Evolutionary conservation across 2,797 vertebrate species (phyloP), one percentile per base, ranked within the genome.

Genomic region (Gobionotothen gibberifrons): DNA sequence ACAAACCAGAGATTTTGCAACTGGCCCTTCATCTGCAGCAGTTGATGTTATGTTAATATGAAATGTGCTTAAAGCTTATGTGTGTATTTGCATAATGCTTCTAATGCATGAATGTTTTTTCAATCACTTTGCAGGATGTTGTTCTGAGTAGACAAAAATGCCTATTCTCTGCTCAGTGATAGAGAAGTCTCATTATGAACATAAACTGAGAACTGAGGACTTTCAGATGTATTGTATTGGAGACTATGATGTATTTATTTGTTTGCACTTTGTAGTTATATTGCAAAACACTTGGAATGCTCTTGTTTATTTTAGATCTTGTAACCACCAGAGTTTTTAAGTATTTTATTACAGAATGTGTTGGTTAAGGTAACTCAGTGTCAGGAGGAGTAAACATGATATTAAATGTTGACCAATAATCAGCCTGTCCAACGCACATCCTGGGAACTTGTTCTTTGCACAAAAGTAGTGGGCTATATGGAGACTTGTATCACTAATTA

Each of bases 401-500:
- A 29, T 72, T 40, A 58, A 55, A 43, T 39, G 32, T 64, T 74
- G 43, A 76, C 54, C 63, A 68, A 69, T 68, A 78, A 72, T 76
- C 48, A 67, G 67, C 58, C 32, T 69, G 47, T 74, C 47, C 22
- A 32, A 57, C 3, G 51, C 53, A 82, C 72, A 82, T 53, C 55
- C 53, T 69, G n/a, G 26, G 55, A 79, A 78, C 42, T 68, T 79
- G 40, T 67, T 84, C 60, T 86, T 86, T 91, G 82, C 79, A 85
- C 84, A 78, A 42, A 64, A 59, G 39, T 74, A 67, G 58, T 73
- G 32, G 8, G 6, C 32, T 36, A 73, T 56, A 57, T 57, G 53
- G 54, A 82, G 52, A 78, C 57, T 74, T 74, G 81, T 90, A 87
- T 88, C 75, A 90, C 55, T 67, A 61, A 79, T 69, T 39, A 73